Base-by-base conservation (phyloP, 2,888 invertebrate species). In the Pollenia labialis region DNA sequence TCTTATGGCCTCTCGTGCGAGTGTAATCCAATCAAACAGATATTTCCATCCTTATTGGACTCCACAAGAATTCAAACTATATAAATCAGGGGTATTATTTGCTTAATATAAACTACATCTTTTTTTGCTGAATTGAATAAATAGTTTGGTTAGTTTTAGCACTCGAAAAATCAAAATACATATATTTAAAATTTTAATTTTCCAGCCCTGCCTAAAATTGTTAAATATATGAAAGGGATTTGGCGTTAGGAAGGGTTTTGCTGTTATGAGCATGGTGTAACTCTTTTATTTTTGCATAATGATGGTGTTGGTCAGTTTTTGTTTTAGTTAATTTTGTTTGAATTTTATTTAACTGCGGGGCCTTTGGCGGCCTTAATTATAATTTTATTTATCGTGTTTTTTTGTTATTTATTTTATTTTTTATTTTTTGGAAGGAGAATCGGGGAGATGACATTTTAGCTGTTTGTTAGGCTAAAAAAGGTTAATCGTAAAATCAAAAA, bases 331-430 rank as follows among this genome's bases (percentile, higher is more conserved):
- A 81, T 58, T 68, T 79, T 74, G 46, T 79, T 77, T 52, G 48
- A 74, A 58, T 81, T 74, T 32, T 60, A 44, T 72, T 84, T 68
- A 46, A 23, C 79, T 68, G 32, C 46, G 58, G 72, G 79, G 52
- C 32, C 9, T 74, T 72, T 81, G 80, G 50, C 64, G 74, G 46
- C 54, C 85, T 77, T 68, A 81, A 85, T 81, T 85, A 74, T 68
- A 66, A 81, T 66, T 81, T 85, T 66, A 68, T 82, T 77, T 77
- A 77, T 56, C 11, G 14, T 14, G 42, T 68, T 42, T 56, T 32
- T 56, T 32, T 64, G n/a, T 64, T 54, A 11, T 44, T 23, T 79
- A 7, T 6, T 50, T 18, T 71, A 18, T 44, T 11, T 58, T 11
- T 23, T 23, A 1, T 23, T 23, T 23, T 23, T 23, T 23, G 23